Evolutionary conservation across 23 tunicate species (phyloP).

Genomic region (Halocynthia aurantium): DNA sequence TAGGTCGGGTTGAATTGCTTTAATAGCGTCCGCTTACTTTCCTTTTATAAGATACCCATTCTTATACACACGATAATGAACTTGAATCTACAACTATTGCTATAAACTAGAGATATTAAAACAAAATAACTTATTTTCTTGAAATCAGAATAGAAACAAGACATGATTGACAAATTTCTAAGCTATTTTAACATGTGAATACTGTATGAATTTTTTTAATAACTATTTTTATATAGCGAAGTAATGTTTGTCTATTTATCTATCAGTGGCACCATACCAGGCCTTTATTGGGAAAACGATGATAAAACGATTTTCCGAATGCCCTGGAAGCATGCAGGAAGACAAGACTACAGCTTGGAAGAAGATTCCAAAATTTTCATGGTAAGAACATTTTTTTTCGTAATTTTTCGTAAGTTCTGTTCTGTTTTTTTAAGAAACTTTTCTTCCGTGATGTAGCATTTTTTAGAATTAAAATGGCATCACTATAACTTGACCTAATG

Average conservation of each 20-base stretch:
- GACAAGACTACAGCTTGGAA: slow-evolving; percentile 96
- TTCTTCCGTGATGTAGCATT: background rate
- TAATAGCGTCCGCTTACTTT: no score
- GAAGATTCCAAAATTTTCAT: slow-evolving; percentile 97
- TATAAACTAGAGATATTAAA: no score
- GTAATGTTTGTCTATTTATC: background rate
- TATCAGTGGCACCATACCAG: slow-evolving; percentile 81
- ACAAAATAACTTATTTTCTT: no score
- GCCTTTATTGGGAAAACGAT: slow-evolving; percentile 83
- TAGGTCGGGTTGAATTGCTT: no score
- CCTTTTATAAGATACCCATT: no score
- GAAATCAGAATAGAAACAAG: no score
- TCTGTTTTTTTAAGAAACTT: background rate
- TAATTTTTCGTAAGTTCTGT: background rate
- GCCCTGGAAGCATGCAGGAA: slow-evolving; percentile 99
- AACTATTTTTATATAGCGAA: background rate
- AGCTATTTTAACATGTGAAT: no score
- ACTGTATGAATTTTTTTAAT: background rate
- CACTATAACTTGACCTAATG: no score
- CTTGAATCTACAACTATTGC: no score
- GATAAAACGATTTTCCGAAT: slow-evolving; percentile 95
- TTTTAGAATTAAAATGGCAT: background rate
- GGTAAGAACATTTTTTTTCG: slow-evolving; percentile 30
- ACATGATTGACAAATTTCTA: no score
- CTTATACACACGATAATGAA: no score